Evolutionary conservation across 2,888 invertebrate species (phyloP).

Genomic region (Blera fallax): DNA sequence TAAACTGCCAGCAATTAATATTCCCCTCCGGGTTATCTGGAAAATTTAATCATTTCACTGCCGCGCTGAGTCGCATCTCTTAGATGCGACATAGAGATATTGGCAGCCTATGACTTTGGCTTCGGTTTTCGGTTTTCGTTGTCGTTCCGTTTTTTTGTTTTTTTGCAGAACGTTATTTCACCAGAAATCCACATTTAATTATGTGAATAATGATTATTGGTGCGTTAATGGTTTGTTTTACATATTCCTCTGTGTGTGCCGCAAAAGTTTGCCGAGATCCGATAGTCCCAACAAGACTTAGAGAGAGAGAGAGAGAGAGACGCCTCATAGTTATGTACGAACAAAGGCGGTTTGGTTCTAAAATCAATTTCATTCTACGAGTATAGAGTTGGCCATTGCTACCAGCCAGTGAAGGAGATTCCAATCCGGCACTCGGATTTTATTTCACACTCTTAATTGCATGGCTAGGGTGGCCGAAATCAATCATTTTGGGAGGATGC

Average conservation of each 20-base stretch:
- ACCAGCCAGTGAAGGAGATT: constrained; percentile 41
- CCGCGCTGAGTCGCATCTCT: constrained; percentile 28
- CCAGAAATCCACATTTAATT: constrained; percentile 67
- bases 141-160: neutral
- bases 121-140: constrained; percentile 13
- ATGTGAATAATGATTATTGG: constrained; percentile 81
- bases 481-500: constrained; percentile 62
- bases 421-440: constrained; percentile 59
- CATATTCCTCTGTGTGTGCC: constrained; percentile 73
- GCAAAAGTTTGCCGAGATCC: constrained; percentile 44
- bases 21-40: constrained; percentile 48
- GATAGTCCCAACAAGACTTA: too few relatives aligned
- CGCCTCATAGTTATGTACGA: constrained; percentile 5
- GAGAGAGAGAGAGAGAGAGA: neutral
- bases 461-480: constrained; percentile 70
- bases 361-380: constrained; percentile 63
- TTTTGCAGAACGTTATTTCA: constrained; percentile 60
- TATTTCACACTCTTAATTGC: constrained; percentile 73
- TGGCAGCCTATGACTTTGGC: constrained; percentile 51
- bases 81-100: constrained; percentile 61
- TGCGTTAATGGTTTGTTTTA: constrained; percentile 82
- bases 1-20: constrained; percentile 72
- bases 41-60: constrained; percentile 65
- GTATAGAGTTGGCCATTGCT: constrained; percentile 33
- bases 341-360: constrained; percentile 29